Conservation (phyloP, 2,113 vertebrate species). For the Burhinus oedicnemus region DNA sequence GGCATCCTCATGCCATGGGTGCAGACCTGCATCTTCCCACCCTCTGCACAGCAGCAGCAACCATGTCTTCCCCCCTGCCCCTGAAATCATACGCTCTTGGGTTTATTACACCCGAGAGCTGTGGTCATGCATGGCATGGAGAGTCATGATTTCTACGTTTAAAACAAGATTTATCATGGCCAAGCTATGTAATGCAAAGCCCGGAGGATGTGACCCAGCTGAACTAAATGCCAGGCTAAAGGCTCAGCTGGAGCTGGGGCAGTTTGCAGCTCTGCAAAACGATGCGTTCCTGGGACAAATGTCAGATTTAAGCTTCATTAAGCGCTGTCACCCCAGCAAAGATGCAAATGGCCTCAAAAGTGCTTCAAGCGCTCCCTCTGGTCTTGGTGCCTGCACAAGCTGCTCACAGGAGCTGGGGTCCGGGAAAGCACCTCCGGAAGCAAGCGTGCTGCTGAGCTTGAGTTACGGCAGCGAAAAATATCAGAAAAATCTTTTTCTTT, state of each 20-base stretch:
- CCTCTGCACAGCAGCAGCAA: rapidly evolving
- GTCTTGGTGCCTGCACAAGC: not conserved
- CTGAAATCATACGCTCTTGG: rapidly evolving
- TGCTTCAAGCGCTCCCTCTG: not conserved
- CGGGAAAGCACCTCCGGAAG: not conserved
- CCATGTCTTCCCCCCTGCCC: not conserved
- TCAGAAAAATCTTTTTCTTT: not conserved
- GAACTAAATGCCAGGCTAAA: rapidly evolving
- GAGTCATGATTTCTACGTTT: not conserved
- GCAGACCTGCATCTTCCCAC: not conserved
- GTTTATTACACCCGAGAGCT: not conserved
- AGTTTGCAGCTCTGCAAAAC: not conserved
- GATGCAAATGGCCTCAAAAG: not conserved
- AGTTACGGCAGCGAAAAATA: not conserved
- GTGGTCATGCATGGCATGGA: rapidly evolving
- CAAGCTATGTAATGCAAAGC: not conserved
- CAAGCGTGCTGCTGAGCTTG: rapidly evolving
- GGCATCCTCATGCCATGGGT: rapidly evolving
- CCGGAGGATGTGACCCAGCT: not conserved
- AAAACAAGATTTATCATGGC: not conserved
- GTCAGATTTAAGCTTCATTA: not conserved
- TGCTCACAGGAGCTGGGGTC: not conserved
- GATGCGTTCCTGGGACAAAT: not conserved
- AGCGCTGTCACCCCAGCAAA: not conserved
- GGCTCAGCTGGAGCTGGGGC: not conserved